Conservation (phyloP, 2,888 invertebrate species). For the Trissolcus japonicus region DNA sequence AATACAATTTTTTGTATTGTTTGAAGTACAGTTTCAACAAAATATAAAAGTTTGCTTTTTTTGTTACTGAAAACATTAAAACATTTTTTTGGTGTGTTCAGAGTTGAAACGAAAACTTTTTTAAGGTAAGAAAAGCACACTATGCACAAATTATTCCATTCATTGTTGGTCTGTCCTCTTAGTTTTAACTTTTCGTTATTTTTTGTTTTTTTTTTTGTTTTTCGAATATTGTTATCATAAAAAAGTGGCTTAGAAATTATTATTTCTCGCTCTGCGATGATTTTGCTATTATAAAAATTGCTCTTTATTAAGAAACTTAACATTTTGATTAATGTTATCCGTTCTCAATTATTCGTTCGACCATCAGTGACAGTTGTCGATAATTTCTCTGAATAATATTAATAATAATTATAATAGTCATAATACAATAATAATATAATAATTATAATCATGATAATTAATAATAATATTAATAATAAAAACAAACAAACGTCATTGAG, state of each 20-base stretch:
- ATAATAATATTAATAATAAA: conserved; percentile 43
- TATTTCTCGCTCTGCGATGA: conserved; percentile 41
- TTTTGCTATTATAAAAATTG: conserved; percentile 55
- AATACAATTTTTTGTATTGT: conserved; percentile 37
- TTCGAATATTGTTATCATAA: conserved; percentile 8
- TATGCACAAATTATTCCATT: conserved; percentile 33
- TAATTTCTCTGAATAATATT: conserved; percentile 43
- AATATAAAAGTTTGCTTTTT: conserved; percentile 27
- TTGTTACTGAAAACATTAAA: conserved; percentile 4
- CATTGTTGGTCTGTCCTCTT: conserved; percentile 14
- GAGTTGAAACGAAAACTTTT: conserved; percentile 31
- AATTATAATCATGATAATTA: conserved; percentile 27
- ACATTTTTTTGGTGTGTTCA: conserved; percentile 7
- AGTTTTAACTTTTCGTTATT: conserved; percentile 4
- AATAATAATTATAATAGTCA: conserved; percentile 41
- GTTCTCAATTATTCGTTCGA: conserved; percentile 48
- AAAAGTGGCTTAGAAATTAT: conserved; percentile 48
- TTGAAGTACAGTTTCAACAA: conserved; percentile 45
- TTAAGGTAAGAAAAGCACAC: conserved; percentile 37
- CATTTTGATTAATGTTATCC: conserved; percentile 53
- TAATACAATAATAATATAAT: conserved; percentile 33
- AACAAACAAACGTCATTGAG: conserved; percentile 51
- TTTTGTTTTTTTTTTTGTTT: conserved; percentile 11
- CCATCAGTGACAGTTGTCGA: conserved; percentile 36
- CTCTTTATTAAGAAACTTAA: conserved; percentile 57